Conservation (phyloP, 2,113 vertebrate genomes). For the Climacteris rufus region DNA sequence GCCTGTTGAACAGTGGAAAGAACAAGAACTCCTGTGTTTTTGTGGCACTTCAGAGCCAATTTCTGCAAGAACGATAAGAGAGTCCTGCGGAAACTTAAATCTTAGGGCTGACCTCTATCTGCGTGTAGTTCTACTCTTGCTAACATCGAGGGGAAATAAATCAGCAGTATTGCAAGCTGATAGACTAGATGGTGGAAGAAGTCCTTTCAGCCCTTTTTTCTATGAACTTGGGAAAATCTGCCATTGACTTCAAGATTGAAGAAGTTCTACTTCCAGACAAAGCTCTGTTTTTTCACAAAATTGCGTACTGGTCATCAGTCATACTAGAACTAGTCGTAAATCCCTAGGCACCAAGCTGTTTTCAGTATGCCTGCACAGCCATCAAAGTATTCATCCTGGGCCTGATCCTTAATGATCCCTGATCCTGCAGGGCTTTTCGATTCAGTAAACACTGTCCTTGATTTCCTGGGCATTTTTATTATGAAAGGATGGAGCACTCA, state of each 20-base stretch:
- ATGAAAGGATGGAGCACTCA: not conserved
- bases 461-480: not conserved
- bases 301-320: not conserved
- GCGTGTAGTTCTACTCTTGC: not conserved
- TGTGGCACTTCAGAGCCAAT: conserved; percentile 45
- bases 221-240: conserved; percentile 35
- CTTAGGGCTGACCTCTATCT: conserved; percentile 48
- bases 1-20: conserved; percentile 44
- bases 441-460: not conserved
- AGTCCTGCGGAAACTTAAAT: conserved; percentile 48
- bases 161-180: not conserved
- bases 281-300: conserved; percentile 9
- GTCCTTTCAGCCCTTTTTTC: not conserved
- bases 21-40: conserved; percentile 46
- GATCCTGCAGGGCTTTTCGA: not conserved
- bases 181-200: not conserved
- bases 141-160: not conserved
- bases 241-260: not conserved
- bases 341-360: not conserved
- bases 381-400: not conserved
- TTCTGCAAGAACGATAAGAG: conserved; percentile 46
- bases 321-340: not conserved
- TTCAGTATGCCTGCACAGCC: not conserved
- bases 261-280: not conserved
- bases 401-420: not conserved